Conservation (phyloP, 1,140 invertebrate genomes). For the Cecropterus lyciades region DNA sequence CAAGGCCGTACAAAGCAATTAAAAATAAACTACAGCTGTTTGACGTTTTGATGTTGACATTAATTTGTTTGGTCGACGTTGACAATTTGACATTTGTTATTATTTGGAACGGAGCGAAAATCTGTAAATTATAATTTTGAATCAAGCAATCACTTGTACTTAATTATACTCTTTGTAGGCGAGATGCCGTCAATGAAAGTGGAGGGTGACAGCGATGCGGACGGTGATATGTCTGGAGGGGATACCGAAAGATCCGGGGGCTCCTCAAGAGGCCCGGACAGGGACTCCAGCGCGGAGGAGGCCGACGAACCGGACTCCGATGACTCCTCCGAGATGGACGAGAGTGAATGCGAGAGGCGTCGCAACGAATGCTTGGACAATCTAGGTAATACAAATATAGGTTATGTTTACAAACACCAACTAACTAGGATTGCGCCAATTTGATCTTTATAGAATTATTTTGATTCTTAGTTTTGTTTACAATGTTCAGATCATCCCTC, state of each 20-base stretch:
- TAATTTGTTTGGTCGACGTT: constrained; percentile 7
- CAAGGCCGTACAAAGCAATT: too few relatives aligned
- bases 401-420: constrained; percentile 84
- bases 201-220: constrained; percentile 84
- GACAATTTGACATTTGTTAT: constrained; percentile 47
- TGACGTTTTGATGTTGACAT: constrained; percentile 43
- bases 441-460: constrained; percentile 42
- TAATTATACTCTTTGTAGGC: not conserved
- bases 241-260: constrained; percentile 87
- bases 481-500: too few relatives aligned
- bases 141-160: not conserved
- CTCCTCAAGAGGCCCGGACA: constrained; percentile 85
- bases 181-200: constrained; percentile 85
- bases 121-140: not conserved
- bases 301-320: constrained; percentile 90
- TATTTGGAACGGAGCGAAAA: constrained; percentile 52
- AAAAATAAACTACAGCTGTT: too few relatives aligned
- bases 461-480: too few relatives aligned
- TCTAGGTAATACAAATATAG: constrained; percentile 84
- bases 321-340: constrained; percentile 96
- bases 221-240: constrained; percentile 86
- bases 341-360: constrained; percentile 94
- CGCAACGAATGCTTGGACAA: constrained; percentile 93
- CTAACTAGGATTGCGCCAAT: constrained; percentile 37
- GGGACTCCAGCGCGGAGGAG: constrained; percentile 89